Evolutionary conservation across 2,888 invertebrate species (phyloP).

Genomic region (Adelognathus sp.): DNA sequence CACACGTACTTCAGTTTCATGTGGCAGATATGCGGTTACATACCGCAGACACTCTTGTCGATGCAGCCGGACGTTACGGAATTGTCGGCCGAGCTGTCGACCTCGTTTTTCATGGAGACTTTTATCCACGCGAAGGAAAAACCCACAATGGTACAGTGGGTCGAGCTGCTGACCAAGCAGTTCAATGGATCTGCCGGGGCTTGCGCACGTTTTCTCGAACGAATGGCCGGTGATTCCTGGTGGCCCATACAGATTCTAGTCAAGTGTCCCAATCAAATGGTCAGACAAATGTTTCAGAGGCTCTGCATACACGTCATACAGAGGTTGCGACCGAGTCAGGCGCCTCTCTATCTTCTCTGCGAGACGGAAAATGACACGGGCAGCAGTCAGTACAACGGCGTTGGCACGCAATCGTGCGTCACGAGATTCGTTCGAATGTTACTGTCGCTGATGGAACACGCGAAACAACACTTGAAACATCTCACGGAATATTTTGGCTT

Average conservation of each 20-base stretch:
- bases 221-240: conserved; percentile 96
- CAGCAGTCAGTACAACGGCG: conserved; percentile 73
- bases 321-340: conserved; percentile 88
- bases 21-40: conserved; percentile 97
- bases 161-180: conserved; percentile 96
- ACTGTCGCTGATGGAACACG: conserved; percentile 93
- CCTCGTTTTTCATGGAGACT: conserved; percentile 97
- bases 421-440: conserved; percentile 96
- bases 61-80: conserved; percentile 91
- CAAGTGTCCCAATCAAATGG: conserved; percentile 98
- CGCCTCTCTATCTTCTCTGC: conserved; percentile 86
- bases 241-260: conserved; percentile 97
- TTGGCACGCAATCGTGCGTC: conserved; percentile 93
- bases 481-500: conserved; percentile 96
- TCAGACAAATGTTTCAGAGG: conserved; percentile 97
- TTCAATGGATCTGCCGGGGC: conserved; percentile 95
- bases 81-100: conserved; percentile 93
- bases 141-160: conserved; percentile 99
- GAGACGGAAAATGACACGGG: conserved; percentile 83
- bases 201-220: conserved; percentile 95
- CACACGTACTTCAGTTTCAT: conserved; percentile 98
- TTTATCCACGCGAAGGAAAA: conserved; percentile 99
- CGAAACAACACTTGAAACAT: conserved; percentile 92
- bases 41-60: conserved; percentile 93
- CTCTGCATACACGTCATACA: conserved; percentile 97